These are phyloP conservation scores for Buceros bicornis DNA, from an alignment of 2,797 vertebrate genomes.

Conservation along the genomic window DNA sequence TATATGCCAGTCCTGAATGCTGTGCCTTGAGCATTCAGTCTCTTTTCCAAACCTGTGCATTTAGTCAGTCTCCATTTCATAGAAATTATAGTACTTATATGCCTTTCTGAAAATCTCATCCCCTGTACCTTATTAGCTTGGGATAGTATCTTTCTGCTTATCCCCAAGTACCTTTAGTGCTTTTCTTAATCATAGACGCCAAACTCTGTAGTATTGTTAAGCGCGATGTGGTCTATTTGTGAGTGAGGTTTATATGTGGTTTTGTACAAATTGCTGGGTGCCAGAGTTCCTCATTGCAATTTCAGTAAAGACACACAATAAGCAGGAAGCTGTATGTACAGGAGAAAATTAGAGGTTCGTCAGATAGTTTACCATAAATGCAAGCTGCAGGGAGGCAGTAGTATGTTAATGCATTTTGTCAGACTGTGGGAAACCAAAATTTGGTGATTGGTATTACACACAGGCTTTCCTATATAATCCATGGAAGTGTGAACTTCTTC, in stretches of 20 bases:
- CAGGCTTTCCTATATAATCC: neutral
- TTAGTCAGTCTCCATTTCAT: neutral
- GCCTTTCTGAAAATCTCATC: neutral
- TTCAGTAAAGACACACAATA: neutral
- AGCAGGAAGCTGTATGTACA: neutral
- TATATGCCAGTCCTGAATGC: neutral
- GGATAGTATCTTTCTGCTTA: neutral
- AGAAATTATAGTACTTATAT: neutral
- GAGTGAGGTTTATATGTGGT: neutral
- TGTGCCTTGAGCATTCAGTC: neutral
- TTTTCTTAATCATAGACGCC: neutral
- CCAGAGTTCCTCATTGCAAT: neutral
- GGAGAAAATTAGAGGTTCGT: conserved; percentile 16
- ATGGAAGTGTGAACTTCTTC: neutral
- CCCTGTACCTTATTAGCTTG: neutral
- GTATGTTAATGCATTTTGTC: neutral
- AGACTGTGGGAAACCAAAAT: neutral
- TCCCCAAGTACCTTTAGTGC: neutral
- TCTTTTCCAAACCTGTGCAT: neutral
- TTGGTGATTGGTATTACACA: neutral
- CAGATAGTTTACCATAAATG: conserved; percentile 3
- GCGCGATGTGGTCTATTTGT: neutral
- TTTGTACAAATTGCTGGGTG: neutral
- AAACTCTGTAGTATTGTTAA: neutral
- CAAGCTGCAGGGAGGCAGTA: neutral